Conservation (phyloP, 1,140 invertebrate genomes). For the Parapsyche elsis region DNA sequence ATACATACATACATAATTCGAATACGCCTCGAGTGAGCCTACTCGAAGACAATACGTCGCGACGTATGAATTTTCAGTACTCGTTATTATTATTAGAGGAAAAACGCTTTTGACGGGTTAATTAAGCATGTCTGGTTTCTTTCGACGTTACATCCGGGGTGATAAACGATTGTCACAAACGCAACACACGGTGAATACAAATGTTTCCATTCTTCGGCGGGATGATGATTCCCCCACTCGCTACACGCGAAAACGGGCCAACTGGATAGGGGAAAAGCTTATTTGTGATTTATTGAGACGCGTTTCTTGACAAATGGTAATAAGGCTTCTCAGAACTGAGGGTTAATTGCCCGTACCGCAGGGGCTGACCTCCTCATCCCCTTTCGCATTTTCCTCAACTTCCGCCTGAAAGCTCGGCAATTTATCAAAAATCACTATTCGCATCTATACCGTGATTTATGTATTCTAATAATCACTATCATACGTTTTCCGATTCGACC, state of each 20-base stretch:
- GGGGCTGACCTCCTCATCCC: neutral
- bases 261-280: neutral
- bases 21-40: too few species aligned
- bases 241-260: neutral
- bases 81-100: neutral
- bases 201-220: neutral
- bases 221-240: neutral
- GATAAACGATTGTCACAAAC: constrained; percentile 12
- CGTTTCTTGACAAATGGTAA: constrained; percentile 33
- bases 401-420: neutral
- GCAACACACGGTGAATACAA: constrained; percentile 13
- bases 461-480: neutral
- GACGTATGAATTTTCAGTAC: too few species aligned
- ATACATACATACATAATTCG: too few species aligned
- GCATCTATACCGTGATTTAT: neutral
- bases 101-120: constrained; percentile 4
- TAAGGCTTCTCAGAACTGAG: constrained; percentile 26
- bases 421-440: constrained; percentile 12
- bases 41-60: too few species aligned
- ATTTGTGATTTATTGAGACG: constrained; percentile 33
- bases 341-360: constrained; percentile 13
- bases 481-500: neutral
- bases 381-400: neutral
- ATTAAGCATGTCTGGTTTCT: constrained; percentile 12
- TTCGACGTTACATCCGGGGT: neutral